Evolutionary conservation across 2,113 vertebrate genomes (phyloP), one percentile per base, ranked within the genome.

Genomic region (Corydoras sp.): DNA sequence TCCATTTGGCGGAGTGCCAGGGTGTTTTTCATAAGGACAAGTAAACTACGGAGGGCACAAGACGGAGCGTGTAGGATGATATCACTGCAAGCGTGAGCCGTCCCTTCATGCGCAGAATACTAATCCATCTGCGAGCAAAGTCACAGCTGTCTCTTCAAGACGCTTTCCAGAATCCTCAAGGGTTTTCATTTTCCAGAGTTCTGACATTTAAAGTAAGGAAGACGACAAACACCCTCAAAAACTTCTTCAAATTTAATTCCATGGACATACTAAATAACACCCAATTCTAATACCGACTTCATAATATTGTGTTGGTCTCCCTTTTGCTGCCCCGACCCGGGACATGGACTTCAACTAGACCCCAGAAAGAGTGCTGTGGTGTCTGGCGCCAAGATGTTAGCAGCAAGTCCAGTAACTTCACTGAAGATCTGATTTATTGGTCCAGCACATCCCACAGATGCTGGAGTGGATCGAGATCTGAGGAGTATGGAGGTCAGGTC

Each of bases 11-110:
- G 9, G 12, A 8, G 14, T 66, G 74, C 80, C 75, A 80, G 75
- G 63, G 73, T 77, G 54, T 80, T 83, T 82, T 80, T 31, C 77
- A 70, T 78, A 74, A 80, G 79, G 83, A 80, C 77, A 80, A 83
- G 78, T 71, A 76, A 82, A 81, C 78, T 76, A 55, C 55, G 31
- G 73, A 73, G 68, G 69, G 71, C 56, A 30, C 64, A 68, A 29
- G 69, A 59, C 74, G 56, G 62, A 79, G 76, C 66, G 51, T 71
- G 76, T 62, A 29, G 58, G 68, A 73, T 76, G 74, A 76, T 79
- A 77, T 79, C 73, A 71, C 76, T 68, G 69, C 75, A 73, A 71
- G 62, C 75, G 69, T n/a, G 67, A 77, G 30, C 32, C 58, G 15
- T 5, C 43, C 71, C 54, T 71, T 63, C 64, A 35, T 65, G 43